Conservation (phyloP, 2,888 invertebrate species). For the Carcina quercana region DNA sequence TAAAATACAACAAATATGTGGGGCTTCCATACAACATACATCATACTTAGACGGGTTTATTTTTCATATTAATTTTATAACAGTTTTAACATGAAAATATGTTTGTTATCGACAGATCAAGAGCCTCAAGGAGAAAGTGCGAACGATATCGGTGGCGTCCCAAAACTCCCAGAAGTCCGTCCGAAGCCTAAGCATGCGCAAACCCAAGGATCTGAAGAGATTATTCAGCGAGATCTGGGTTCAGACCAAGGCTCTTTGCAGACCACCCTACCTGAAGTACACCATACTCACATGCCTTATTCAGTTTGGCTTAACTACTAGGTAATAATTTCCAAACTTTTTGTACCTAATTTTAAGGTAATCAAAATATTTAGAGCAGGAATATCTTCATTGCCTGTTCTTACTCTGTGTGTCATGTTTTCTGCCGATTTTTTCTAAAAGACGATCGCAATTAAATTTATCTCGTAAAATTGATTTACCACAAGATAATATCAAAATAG, state of each 20-base stretch:
- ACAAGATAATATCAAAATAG: too few species aligned
- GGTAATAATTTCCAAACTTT: too few species aligned
- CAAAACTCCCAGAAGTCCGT: slow-evolving; percentile 79
- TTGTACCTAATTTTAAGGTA: too few species aligned
- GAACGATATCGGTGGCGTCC: slow-evolving; percentile 77
- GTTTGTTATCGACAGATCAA: slow-evolving; percentile 70
- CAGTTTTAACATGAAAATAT: not conserved
- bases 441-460: too few species aligned
- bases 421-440: too few species aligned
- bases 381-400: too few species aligned
- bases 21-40: too few species aligned
- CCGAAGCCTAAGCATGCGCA: slow-evolving; percentile 79
- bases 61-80: not conserved
- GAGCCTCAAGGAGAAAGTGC: slow-evolving; percentile 79
- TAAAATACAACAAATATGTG: too few species aligned
- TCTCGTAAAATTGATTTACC: too few species aligned
- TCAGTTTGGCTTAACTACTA: slow-evolving; percentile 87
- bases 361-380: too few species aligned
- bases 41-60: too few species aligned
- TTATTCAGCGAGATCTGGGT: slow-evolving; percentile 81
- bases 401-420: too few species aligned
- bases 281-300: slow-evolving; percentile 85
- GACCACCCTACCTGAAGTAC: slow-evolving; percentile 82
- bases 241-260: slow-evolving; percentile 83
- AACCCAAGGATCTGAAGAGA: slow-evolving; percentile 81